phyloP scores from a whole-genome alignment of 2,888 invertebrate species.

The Isoperla grammatica region DNA sequence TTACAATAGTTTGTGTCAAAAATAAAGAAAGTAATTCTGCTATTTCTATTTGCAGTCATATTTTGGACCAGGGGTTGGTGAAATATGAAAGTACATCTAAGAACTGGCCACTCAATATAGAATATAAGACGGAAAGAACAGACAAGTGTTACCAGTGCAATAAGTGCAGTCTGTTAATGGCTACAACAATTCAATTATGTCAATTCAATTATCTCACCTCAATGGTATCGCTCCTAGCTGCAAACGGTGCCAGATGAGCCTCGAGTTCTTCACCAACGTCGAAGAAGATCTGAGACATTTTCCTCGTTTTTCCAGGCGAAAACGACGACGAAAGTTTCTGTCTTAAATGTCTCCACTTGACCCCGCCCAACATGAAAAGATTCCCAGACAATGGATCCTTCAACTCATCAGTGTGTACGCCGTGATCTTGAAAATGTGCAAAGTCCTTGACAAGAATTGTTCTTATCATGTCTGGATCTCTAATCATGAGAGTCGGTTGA shows the following conservation, averaged over 20 bases:
- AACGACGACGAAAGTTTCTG: slow-evolving; percentile 60
- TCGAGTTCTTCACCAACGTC: slow-evolving; percentile 51
- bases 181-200: too few relatives aligned
- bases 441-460: slow-evolving; percentile 58
- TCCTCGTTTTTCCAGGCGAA: slow-evolving; percentile 60
- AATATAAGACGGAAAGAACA: too few relatives aligned
- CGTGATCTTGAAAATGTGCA: slow-evolving; percentile 60
- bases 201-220: too few relatives aligned
- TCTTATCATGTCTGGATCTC: slow-evolving; percentile 55
- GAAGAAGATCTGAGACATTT: slow-evolving; percentile 56
- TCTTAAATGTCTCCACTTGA: slow-evolving; percentile 58
- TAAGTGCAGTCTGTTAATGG: too few relatives aligned
- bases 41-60: too few relatives aligned
- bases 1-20: too few relatives aligned
- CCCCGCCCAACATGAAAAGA: slow-evolving; percentile 53
- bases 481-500: slow-evolving; percentile 54
- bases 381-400: slow-evolving; percentile 56
- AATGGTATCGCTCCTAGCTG: slow-evolving; percentile 38
- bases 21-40: too few relatives aligned
- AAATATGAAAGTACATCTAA: too few relatives aligned
- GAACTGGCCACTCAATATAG: too few relatives aligned
- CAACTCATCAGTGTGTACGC: slow-evolving; percentile 54
- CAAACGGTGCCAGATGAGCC: slow-evolving; percentile 42
- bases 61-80: too few relatives aligned
- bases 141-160: too few relatives aligned